Evolutionary conservation across 1,140 invertebrate species (phyloP).

Genomic region (Aphidius gifuensis): DNA sequence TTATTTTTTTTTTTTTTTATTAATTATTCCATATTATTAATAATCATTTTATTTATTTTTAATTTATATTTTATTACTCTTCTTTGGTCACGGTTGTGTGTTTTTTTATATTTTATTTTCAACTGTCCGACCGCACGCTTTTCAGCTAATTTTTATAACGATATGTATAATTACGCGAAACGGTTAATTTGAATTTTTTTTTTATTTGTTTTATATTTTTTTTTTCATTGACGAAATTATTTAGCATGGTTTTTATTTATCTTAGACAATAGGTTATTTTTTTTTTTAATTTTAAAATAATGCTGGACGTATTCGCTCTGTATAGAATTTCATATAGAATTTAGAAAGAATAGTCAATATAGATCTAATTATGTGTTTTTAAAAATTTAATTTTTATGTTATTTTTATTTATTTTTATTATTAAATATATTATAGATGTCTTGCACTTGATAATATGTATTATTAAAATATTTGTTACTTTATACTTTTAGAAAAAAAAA

Average conservation of each 20-base stretch:
- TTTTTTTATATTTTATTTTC: not conserved
- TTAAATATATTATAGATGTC: not conserved
- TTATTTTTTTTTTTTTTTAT: conserved; percentile 23
- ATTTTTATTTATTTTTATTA: conserved; percentile 4
- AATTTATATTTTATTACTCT: not conserved
- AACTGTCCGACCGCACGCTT: conserved; percentile 6
- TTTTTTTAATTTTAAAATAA: not conserved
- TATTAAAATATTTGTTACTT: not conserved
- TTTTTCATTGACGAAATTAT: not conserved
- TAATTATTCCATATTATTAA: conserved; percentile 4
- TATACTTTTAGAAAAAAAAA: conserved; percentile 24
- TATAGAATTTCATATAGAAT: not conserved
- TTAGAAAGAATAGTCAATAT: not conserved
- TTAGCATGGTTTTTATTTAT: conserved; percentile 11
- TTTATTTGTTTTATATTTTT: too few relatives aligned
- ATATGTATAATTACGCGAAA: not conserved
- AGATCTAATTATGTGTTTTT: conserved; percentile 8
- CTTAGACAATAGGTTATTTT: conserved; percentile 4
- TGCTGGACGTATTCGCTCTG: conserved; percentile 10
- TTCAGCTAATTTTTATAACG: conserved; percentile 6
- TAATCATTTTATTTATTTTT: conserved; percentile 3
- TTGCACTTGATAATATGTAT: conserved; percentile 9
- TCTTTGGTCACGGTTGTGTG: not conserved
- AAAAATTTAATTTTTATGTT: not conserved
- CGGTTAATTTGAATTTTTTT: not conserved